These are phyloP conservation scores for Dryococelus australis DNA, from an alignment of 2,888 invertebrate genomes.

Conservation along the genomic window DNA sequence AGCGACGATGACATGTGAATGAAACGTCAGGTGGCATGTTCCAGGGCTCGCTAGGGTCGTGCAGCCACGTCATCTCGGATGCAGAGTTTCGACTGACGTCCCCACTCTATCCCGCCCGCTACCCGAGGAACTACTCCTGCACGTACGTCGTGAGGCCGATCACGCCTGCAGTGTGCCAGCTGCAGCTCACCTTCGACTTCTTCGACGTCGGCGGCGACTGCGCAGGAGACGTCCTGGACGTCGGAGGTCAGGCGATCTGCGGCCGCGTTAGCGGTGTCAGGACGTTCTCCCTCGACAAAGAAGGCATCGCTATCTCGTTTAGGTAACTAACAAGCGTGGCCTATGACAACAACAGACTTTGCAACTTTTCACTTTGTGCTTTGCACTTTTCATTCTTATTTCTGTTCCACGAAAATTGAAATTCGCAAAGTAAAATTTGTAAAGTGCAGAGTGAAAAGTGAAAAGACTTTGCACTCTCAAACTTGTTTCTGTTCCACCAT, in stretches of 20 bases:
- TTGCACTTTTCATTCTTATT: no score
- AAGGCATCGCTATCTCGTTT: not conserved
- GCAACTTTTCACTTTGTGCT: no score
- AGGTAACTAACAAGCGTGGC: not conserved
- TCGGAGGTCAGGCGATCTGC: not conserved
- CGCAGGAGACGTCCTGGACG: not conserved
- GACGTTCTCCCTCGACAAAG: not conserved
- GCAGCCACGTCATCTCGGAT: not conserved
- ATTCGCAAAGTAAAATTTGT: no score
- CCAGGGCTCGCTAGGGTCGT: not conserved
- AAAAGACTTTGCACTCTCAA: no score
- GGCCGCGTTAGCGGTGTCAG: not conserved
- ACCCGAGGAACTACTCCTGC: not conserved
- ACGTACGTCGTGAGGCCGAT: not conserved
- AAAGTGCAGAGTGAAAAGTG: no score
- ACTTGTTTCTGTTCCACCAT: no score
- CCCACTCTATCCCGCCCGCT: not conserved
- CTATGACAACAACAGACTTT: no score
- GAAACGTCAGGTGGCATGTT: not conserved
- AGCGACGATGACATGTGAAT: no score
- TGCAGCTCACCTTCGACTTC: not conserved
- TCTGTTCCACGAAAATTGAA: no score
- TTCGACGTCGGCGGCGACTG: constrained; percentile 18
- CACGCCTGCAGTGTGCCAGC: not conserved
- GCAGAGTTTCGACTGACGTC: constrained; percentile 13